phyloP scores from a whole-genome alignment of 30 jellyfish, hydroid and myxozoan species.

The Phacellophora camtschatica region DNA sequence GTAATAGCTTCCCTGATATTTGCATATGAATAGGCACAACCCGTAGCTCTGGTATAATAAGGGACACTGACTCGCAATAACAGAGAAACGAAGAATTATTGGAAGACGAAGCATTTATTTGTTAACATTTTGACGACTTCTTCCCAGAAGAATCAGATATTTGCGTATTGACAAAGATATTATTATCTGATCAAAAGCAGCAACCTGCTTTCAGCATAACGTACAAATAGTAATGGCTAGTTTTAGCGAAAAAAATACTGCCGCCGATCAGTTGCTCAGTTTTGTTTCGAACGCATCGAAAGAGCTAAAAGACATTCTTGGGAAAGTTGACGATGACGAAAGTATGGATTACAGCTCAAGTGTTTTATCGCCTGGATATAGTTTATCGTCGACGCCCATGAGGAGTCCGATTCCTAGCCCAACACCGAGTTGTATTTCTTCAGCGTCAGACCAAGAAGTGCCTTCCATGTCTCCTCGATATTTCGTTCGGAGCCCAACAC shows the following conservation, averaged over 20 bases:
- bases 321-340: conserved; percentile 32
- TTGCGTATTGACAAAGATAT: too few species aligned
- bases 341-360: not conserved
- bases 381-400: conserved; percentile 29
- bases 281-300: conserved; percentile 62
- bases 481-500: conserved; percentile 22
- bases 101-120: too few species aligned
- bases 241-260: not conserved
- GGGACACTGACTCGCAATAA: too few species aligned
- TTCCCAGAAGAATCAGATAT: too few species aligned
- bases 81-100: too few species aligned
- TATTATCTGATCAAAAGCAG: not conserved
- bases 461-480: conserved; percentile 66
- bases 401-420: conserved; percentile 67
- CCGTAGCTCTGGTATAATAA: conserved; percentile 12
- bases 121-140: too few species aligned
- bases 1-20: conserved; percentile 13
- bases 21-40: conserved; percentile 57
- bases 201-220: not conserved
- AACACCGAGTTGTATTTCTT: conserved; percentile 53
- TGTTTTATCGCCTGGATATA: not conserved
- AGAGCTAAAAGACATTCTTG: conserved; percentile 62
- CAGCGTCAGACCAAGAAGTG: conserved; percentile 63
- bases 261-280: conserved; percentile 33
- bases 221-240: conserved; percentile 22